phyloP scores from a whole-genome alignment of 2,888 invertebrate species.

The Rhingia campestris region DNA sequence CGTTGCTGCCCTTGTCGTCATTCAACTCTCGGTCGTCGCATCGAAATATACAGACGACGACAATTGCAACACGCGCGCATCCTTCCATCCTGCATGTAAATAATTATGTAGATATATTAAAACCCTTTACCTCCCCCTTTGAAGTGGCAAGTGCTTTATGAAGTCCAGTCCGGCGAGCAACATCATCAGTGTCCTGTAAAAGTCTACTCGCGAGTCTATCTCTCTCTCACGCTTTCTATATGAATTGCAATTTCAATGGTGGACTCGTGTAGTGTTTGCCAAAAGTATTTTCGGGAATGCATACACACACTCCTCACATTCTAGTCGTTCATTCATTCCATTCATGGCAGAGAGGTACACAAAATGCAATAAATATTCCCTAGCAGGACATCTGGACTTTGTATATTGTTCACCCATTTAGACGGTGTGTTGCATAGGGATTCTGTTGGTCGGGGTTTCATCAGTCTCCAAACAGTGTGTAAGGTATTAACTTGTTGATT shows the following conservation, averaged over 20 bases:
- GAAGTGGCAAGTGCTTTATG: constrained; percentile 67
- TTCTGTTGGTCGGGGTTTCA: constrained; percentile 43
- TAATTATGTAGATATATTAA: constrained; percentile 75
- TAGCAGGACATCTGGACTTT: constrained; percentile 65
- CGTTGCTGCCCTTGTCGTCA: constrained; percentile 42
- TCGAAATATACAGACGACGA: constrained; percentile 47
- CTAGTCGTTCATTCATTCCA: constrained; percentile 67
- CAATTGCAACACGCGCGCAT: constrained; percentile 69
- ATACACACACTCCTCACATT: constrained; percentile 55
- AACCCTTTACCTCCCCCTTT: constrained; percentile 57
- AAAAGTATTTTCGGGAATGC: constrained; percentile 70
- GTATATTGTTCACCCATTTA: constrained; percentile 45
- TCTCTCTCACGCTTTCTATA: too few relatives aligned
- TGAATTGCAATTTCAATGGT: constrained; percentile 47
- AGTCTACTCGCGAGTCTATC: constrained; percentile 35
- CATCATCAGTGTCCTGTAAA: constrained; percentile 28
- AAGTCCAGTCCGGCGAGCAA: constrained; percentile 61
- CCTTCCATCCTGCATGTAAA: constrained; percentile 69
- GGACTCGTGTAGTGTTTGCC: constrained; percentile 68
- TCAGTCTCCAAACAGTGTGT: constrained; percentile 46
- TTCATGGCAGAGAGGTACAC: constrained; percentile 35
- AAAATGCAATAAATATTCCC: constrained; percentile 71
- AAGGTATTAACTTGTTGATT: constrained; percentile 74
- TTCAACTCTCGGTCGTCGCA: constrained; percentile 33
- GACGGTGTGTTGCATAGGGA: constrained; percentile 13